phyloP scores from a whole-genome alignment of 2,113 vertebrate genomes.

The Anas platyrhynchos region DNA sequence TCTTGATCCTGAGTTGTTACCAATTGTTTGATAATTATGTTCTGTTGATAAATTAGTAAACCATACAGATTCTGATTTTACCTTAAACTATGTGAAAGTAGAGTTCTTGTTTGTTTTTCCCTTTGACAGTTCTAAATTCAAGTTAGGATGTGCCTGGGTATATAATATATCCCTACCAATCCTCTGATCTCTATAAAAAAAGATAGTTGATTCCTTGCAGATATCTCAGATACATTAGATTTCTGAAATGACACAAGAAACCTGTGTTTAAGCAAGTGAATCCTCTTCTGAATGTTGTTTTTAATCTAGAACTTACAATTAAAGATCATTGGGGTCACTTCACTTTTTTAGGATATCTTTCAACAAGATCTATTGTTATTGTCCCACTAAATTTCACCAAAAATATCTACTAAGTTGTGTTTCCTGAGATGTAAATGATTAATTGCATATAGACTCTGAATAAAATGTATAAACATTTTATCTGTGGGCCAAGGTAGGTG shows the following conservation, averaged over 20 bases:
- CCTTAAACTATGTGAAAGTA: not conserved
- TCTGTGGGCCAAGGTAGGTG: not conserved
- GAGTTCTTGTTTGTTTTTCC: not conserved
- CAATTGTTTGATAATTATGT: not conserved
- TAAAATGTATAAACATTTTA: not conserved
- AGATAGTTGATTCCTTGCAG: not conserved
- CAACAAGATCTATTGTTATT: not conserved
- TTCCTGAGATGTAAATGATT: not conserved
- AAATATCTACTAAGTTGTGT: not conserved
- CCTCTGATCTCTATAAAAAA: not conserved
- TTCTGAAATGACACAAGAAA: not conserved
- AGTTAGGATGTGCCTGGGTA: not conserved
- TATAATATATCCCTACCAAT: not conserved
- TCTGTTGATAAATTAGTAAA: not conserved
- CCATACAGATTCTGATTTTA: not conserved
- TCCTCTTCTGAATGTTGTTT: not conserved
- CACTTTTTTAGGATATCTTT: not conserved
- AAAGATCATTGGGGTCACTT: not conserved
- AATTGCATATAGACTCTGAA: not conserved
- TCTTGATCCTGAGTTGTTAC: not conserved
- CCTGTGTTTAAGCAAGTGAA: not conserved
- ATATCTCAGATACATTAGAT: not conserved
- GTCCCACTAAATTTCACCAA: not conserved
- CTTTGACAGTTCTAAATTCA: not conserved
- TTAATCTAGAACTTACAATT: not conserved